Percentiles rank a stretch among this genome's conserved stretches.
phyloP scores from a whole-genome alignment of 2,113 vertebrate genomes.

The Mastomys natalensis region DNA sequence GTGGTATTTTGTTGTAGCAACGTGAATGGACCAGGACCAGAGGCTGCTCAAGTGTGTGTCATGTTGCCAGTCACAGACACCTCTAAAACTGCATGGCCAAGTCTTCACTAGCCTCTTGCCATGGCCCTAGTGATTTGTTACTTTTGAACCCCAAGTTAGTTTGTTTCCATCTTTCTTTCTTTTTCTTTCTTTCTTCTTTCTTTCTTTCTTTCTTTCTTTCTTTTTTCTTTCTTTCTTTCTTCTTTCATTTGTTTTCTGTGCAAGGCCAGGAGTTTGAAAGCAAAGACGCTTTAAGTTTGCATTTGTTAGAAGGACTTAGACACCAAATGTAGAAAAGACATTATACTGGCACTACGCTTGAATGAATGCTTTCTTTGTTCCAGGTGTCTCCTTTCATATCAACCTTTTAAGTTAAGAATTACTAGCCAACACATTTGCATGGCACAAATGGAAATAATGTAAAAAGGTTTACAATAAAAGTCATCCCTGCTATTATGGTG shows the following conservation, averaged over 20 bases:
- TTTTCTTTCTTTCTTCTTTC: too few species aligned
- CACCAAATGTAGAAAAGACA: slow-evolving; percentile 14
- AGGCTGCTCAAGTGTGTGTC: not conserved
- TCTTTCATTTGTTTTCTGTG: not conserved
- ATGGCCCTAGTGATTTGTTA: not conserved
- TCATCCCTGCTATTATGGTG: not conserved
- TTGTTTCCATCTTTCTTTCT: fast-evolving
- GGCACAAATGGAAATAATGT: not conserved
- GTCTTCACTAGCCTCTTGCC: not conserved
- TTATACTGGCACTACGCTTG: not conserved
- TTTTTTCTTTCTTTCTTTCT: too few species aligned
- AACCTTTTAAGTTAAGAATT: slow-evolving; percentile 46
- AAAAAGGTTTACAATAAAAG: slow-evolving; percentile 29
- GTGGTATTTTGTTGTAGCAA: not conserved
- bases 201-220: too few species aligned
- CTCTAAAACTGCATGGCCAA: not conserved
- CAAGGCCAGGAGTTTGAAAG: slow-evolving; percentile 7
- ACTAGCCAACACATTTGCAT: not conserved
- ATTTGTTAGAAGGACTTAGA: slow-evolving; percentile 25
- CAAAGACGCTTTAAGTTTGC: not conserved
- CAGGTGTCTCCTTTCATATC: not conserved
- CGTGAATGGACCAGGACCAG: not conserved
- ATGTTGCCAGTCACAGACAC: not conserved
- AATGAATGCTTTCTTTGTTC: not conserved
- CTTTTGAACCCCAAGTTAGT: not conserved